Conservation (phyloP, 1,140 invertebrate genomes). For the Meloidogyne floridensis region DNA sequence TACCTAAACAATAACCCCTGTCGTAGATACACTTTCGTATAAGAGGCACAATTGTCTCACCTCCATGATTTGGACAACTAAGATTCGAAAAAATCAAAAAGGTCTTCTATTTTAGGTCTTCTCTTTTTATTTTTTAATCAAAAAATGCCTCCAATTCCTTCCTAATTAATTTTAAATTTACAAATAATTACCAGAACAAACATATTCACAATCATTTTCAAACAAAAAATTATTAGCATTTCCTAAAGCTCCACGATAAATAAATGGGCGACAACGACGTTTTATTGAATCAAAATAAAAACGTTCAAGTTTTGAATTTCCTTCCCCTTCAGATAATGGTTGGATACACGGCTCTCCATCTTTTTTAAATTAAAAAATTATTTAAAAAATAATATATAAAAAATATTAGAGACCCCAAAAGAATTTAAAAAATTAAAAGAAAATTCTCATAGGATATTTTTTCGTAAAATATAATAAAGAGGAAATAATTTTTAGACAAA, state of each 20-base stretch:
- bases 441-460: too few relatives aligned
- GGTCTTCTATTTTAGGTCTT: too few relatives aligned
- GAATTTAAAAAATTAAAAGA: too few relatives aligned
- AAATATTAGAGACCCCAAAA: neutral
- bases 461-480: too few relatives aligned
- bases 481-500: too few relatives aligned
- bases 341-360: conserved; percentile 63
- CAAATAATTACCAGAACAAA: conserved; percentile 54
- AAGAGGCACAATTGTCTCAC: too few relatives aligned
- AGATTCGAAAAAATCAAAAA: too few relatives aligned
- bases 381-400: neutral
- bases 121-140: too few relatives aligned
- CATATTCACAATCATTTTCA: conserved; percentile 58
- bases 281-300: conserved; percentile 60
- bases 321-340: conserved; percentile 47
- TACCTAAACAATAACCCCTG: too few relatives aligned
- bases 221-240: conserved; percentile 64
- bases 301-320: conserved; percentile 48
- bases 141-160: too few relatives aligned
- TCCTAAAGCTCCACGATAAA: conserved; percentile 55
- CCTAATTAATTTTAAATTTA: conserved; percentile 23
- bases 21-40: too few relatives aligned
- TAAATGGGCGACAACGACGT: conserved; percentile 54
- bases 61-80: too few relatives aligned
- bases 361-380: conserved; percentile 23